Percentiles rank a stretch among this genome's conserved stretches.
phyloP scores from a whole-genome alignment of 1,140 invertebrate genomes.

The Euborellia annulipes region DNA sequence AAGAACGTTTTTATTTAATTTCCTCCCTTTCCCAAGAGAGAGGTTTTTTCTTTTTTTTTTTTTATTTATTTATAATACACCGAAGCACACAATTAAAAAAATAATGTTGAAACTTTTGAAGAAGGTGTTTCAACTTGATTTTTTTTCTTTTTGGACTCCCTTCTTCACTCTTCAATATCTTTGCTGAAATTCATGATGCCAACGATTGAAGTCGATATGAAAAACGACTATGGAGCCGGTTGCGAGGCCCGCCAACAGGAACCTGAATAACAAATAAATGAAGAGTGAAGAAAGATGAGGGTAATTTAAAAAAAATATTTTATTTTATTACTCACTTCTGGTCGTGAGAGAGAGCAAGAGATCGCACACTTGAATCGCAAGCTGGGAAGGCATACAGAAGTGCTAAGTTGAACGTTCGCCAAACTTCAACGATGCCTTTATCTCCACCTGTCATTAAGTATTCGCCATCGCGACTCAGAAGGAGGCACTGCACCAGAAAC shows the following conservation, averaged over 20 bases:
- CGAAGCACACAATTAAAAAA: too few species aligned
- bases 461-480: conserved; percentile 92
- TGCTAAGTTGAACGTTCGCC: conserved; percentile 92
- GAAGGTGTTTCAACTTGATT: too few species aligned
- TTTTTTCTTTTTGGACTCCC: too few species aligned
- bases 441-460: conserved; percentile 94
- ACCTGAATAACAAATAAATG: too few species aligned
- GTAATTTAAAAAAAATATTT: not conserved
- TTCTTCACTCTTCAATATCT: conserved; percentile 34
- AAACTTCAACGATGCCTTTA: conserved; percentile 93
- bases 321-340: conserved; percentile 62
- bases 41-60: too few species aligned
- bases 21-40: too few species aligned
- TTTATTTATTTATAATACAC: too few species aligned
- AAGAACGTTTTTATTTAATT: too few species aligned
- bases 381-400: conserved; percentile 93
- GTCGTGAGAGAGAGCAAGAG: conserved; percentile 88
- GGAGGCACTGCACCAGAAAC: conserved; percentile 57
- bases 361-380: conserved; percentile 84
- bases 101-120: too few species aligned
- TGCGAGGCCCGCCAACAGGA: conserved; percentile 86
- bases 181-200: conserved; percentile 98
- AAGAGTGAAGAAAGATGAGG: too few species aligned
- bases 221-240: conserved; percentile 97
- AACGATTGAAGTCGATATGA: conserved; percentile 98